These are phyloP conservation scores for Calonectris borealis DNA, from an alignment of 2,113 vertebrate species.

Conservation along the genomic window DNA sequence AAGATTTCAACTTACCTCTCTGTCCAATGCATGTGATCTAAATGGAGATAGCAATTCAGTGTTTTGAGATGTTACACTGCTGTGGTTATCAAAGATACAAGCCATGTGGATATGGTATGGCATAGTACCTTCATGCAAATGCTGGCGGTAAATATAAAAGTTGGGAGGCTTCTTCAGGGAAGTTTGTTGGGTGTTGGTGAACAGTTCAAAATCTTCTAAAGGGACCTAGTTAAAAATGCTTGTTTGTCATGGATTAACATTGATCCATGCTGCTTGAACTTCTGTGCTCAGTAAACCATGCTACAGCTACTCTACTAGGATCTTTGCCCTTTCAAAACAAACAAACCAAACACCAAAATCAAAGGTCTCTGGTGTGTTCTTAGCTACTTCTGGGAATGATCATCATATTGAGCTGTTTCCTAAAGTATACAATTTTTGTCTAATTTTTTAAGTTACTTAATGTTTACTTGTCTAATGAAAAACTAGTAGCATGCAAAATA, in stretches of 20 bases:
- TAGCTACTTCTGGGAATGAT: background rate
- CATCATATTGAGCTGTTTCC: background rate
- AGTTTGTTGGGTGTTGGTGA: background rate
- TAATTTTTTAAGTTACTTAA: background rate
- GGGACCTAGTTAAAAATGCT: background rate
- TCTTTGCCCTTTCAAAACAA: background rate
- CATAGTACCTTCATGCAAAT: background rate
- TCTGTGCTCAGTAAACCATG: background rate
- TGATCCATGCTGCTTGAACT: background rate
- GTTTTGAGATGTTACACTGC: background rate
- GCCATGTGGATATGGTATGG: background rate
- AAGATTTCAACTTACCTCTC: background rate
- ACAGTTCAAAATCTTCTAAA: background rate
- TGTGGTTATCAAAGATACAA: background rate
- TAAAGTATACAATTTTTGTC: background rate
- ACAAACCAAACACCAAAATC: background rate
- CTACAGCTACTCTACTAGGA: background rate
- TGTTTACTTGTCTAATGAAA: background rate
- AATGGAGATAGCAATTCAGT: background rate
- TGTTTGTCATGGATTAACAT: background rate
- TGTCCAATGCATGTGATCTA: background rate
- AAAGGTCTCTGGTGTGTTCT: background rate
- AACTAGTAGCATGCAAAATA: background rate
- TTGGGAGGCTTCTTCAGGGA: background rate
- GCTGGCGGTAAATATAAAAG: background rate